Conservation (phyloP, 2,888 invertebrate genomes). For the Steinernema scapterisci region DNA sequence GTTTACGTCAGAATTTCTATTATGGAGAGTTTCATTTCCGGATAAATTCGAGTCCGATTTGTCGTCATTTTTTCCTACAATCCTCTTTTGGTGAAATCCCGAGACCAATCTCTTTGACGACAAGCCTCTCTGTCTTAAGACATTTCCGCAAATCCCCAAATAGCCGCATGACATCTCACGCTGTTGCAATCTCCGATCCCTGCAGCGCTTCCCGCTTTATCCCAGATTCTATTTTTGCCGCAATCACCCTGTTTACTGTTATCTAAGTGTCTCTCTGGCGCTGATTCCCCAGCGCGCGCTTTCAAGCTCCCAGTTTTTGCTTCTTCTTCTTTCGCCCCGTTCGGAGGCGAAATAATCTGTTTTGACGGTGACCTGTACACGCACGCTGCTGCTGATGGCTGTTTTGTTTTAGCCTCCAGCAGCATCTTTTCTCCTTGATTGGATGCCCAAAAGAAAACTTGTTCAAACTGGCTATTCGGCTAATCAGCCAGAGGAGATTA, state of each 20-base stretch:
- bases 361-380: slow-evolving; percentile 27
- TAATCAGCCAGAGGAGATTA: slow-evolving; percentile 20
- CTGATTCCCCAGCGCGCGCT: neutral
- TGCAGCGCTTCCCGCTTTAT: neutral
- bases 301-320: slow-evolving; percentile 18
- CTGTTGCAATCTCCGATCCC: slow-evolving; percentile 1
- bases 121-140: neutral
- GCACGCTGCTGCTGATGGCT: no score
- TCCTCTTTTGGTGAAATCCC: no score
- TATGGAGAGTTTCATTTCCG: no score
- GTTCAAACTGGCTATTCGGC: slow-evolving; percentile 16
- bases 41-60: no score
- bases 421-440: slow-evolving; percentile 30
- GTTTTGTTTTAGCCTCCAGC: slow-evolving; percentile 28
- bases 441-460: slow-evolving; percentile 6
- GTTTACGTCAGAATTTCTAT: neutral
- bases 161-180: no score
- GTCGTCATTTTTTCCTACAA: neutral
- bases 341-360: slow-evolving; percentile 8
- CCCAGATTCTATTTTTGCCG: neutral
- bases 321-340: neutral
- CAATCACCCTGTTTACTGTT: neutral
- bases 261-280: neutral
- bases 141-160: no score
- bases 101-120: neutral